Evolutionary conservation across 1,140 invertebrate species (phyloP).

Genomic region (Pseudomyrmex dendroicus): DNA sequence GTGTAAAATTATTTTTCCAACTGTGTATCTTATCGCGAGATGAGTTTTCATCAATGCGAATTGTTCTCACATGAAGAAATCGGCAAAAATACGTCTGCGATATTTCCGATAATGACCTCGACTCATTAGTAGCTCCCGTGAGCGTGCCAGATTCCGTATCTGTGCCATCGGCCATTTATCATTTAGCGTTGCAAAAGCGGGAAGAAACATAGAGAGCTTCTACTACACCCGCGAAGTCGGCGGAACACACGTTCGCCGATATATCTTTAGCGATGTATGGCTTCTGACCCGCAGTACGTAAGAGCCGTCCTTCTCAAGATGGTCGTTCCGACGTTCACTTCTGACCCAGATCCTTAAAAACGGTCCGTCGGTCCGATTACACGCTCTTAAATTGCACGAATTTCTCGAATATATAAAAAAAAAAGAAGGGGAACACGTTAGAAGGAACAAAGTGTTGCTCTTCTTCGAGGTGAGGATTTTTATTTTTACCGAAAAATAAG

Average conservation of each 20-base stretch:
- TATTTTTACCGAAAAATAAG: background rate
- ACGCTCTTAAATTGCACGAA: background rate
- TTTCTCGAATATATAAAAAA: too few species aligned
- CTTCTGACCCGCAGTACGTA: slow-evolving; percentile 6
- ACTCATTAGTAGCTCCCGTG: slow-evolving; percentile 30
- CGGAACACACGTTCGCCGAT: background rate
- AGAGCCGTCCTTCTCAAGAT: background rate
- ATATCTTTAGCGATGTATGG: slow-evolving; percentile 44
- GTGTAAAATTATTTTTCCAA: background rate
- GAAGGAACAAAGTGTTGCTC: too few species aligned
- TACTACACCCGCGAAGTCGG: background rate
- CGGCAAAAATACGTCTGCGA: slow-evolving; percentile 28
- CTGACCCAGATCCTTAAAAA: slow-evolving; percentile 54
- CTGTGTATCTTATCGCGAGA: background rate
- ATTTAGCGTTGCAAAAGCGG: slow-evolving; percentile 40
- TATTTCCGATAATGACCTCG: slow-evolving; percentile 44
- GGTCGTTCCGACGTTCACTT: slow-evolving; percentile 54
- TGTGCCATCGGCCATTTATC: slow-evolving; percentile 47
- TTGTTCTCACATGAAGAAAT: slow-evolving; percentile 14
- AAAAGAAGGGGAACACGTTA: background rate
- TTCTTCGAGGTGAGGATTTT: too few species aligned
- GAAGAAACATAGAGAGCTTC: slow-evolving; percentile 18
- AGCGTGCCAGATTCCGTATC: slow-evolving; percentile 24
- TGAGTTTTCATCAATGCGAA: background rate
- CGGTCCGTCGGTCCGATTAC: background rate